Base-by-base conservation (phyloP, 2,113 vertebrate species). In the Pteropus alecto region DNA sequence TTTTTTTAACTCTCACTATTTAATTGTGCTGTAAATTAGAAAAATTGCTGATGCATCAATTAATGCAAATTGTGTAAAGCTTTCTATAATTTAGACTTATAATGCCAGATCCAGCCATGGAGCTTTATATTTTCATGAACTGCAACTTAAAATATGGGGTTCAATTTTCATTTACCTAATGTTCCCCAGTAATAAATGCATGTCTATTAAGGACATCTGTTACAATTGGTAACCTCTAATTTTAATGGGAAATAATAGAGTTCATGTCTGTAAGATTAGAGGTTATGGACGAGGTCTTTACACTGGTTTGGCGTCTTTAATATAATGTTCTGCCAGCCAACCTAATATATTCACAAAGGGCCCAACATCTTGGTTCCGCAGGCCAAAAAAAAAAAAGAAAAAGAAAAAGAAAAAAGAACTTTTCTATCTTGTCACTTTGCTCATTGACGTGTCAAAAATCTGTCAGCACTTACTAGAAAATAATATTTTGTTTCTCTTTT, bases 181-280 rank as follows among this genome's bases (percentile, higher is more conserved):
- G 88, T 98, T 98, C 93, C 97, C 97, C 96, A 98, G 94, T 98
- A 99, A 98, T 98, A 98, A 98, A 98, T 98, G 96, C 85, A 28
- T 94, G 97, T 98, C 98, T 98, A 97, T 97, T 96, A 97, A 98
- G 98, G 98, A 98, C 98, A 99, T 98, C 98, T 99, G 98, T 98
- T 99, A 98, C 94, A 97, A 98, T 96, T 96, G 67, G 97, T 98
- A 99, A 98, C 98, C 98, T 98, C 97, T 99, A 99, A 99, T 99
- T 99, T 99, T 98, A 99, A 98, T 98, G 94, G 97, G 96, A 99
- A 99, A 99, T 99, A 98, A 98, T 94, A 98, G 97, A 99, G 98
- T 98, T 98, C 98, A 98, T 98, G 98, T 98, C 96, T 97, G 28
- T 96, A 98, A 99, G 98, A 99, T 99, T 99, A 99, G 98, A 98